Conservation (phyloP, 2,797 vertebrate species). For the Danio tinwini region DNA sequence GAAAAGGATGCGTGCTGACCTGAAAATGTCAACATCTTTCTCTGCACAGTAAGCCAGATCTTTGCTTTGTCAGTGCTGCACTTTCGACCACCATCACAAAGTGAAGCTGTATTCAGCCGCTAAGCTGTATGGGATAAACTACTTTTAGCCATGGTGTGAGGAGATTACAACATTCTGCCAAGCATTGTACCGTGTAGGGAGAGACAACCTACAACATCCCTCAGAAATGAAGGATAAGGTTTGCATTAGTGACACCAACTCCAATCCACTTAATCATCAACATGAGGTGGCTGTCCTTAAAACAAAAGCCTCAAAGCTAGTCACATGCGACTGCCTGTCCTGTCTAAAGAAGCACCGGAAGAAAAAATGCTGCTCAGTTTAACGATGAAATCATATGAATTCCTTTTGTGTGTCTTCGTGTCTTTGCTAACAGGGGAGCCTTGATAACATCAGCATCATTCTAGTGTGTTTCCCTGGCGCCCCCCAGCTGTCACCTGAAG, state of each 20-base stretch:
- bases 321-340: neutral
- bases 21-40: conserved; percentile 71
- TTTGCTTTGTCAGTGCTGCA: conserved; percentile 48
- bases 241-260: conserved; percentile 30
- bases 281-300: neutral
- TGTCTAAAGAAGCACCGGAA: conserved; percentile 13
- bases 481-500: conserved; percentile 82
- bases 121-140: conserved; percentile 49
- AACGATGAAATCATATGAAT: neutral
- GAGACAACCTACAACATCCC: conserved; percentile 11
- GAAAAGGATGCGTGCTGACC: conserved; percentile 66
- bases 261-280: conserved; percentile 25
- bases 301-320: conserved; percentile 1
- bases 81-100: conserved; percentile 38
- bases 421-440: conserved; percentile 79
- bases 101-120: conserved; percentile 34
- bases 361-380: neutral
- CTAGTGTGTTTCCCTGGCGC: conserved; percentile 84
- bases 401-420: conserved; percentile 34
- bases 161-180: conserved; percentile 51
- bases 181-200: conserved; percentile 11
- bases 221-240: conserved; percentile 11
- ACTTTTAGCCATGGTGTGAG: conserved; percentile 47
- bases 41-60: conserved; percentile 43
- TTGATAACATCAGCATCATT: conserved; percentile 88